Conservation (phyloP, 2,888 invertebrate genomes). For the Caenorhabditis sp. region DNA sequence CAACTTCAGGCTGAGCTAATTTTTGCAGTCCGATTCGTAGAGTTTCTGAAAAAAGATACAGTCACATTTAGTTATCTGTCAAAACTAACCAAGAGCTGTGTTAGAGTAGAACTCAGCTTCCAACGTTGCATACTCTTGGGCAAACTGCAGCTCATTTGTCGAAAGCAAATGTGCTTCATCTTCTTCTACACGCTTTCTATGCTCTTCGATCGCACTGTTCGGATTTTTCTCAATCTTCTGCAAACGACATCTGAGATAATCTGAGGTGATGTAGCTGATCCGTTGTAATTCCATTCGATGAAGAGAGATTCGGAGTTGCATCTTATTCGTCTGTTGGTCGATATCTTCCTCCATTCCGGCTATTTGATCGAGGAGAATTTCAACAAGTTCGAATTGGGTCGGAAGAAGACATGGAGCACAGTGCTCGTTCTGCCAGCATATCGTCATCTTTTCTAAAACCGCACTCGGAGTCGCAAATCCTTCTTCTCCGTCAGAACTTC, state of each 20-base stretch:
- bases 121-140: slow-evolving; percentile 61
- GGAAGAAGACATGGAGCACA: slow-evolving; percentile 73
- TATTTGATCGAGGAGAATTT: slow-evolving; percentile 74
- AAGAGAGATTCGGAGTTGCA: slow-evolving; percentile 64
- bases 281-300: slow-evolving; percentile 76
- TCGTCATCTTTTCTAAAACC: slow-evolving; percentile 66
- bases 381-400: slow-evolving; percentile 70
- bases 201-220: slow-evolving; percentile 62
- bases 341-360: slow-evolving; percentile 69
- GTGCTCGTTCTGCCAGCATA: slow-evolving; percentile 72
- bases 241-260: slow-evolving; percentile 72
- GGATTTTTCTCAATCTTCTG: slow-evolving; percentile 76
- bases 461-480: slow-evolving; percentile 50
- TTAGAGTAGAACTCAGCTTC: slow-evolving; percentile 62
- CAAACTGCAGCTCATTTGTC: slow-evolving; percentile 67
- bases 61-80: neutral
- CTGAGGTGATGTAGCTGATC: slow-evolving; percentile 74
- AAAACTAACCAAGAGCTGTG: slow-evolving; percentile 47
- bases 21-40: slow-evolving; percentile 70
- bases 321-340: slow-evolving; percentile 56
- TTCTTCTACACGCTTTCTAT: slow-evolving; percentile 59
- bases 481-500: slow-evolving; percentile 25
- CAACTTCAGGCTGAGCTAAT: slow-evolving; percentile 60
- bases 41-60: slow-evolving; percentile 59
- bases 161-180: slow-evolving; percentile 60